phyloP scores from a whole-genome alignment of 2,888 invertebrate genomes.

The Deroplatys truncata region DNA sequence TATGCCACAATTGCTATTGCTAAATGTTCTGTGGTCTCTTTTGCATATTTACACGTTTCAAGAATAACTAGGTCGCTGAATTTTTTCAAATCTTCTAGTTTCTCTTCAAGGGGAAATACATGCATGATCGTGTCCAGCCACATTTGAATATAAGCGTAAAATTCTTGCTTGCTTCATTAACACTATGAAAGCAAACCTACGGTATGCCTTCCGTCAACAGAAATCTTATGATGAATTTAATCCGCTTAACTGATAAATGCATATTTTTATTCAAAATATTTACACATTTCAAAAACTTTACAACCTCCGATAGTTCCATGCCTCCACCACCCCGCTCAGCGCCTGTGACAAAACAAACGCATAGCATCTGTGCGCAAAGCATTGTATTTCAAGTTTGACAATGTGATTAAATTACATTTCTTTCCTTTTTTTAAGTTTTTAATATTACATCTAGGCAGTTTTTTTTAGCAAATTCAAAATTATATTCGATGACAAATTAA shows the following conservation, averaged over 20 bases:
- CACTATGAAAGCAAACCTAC: neutral
- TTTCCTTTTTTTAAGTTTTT: too few species aligned
- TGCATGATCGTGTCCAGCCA: neutral
- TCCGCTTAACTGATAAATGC: neutral
- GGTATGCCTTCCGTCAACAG: neutral
- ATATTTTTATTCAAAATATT: neutral
- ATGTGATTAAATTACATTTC: too few species aligned
- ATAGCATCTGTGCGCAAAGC: too few species aligned
- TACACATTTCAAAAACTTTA: neutral
- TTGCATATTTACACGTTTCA: slow-evolving; percentile 42
- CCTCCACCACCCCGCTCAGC: neutral
- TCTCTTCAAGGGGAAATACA: slow-evolving; percentile 14
- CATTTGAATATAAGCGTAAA: neutral
- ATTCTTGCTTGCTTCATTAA: neutral
- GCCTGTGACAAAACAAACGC: neutral
- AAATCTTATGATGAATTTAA: neutral
- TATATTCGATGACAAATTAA: too few species aligned
- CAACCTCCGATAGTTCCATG: neutral
- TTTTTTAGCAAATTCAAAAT: too few species aligned
- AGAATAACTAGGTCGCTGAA: slow-evolving; percentile 24
- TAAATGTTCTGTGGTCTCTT: slow-evolving; percentile 54
- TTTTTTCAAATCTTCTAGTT: slow-evolving; percentile 20
- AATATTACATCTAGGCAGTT: too few species aligned
- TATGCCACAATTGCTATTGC: slow-evolving; percentile 50
- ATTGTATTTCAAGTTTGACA: too few species aligned